phyloP scores from a whole-genome alignment of 1,140 invertebrate species.

The Planococcus citri region DNA sequence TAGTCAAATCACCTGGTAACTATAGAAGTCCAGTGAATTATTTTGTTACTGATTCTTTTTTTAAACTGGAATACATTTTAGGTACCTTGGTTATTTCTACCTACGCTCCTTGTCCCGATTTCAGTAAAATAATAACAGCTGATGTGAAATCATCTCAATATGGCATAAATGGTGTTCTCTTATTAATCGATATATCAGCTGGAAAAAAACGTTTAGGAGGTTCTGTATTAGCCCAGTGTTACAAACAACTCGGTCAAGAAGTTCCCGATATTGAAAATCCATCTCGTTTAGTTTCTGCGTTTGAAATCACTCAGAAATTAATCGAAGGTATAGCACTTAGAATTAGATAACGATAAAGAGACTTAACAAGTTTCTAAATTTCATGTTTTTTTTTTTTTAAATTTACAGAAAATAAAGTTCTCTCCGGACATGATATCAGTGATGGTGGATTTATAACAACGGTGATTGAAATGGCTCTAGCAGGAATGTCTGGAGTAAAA shows the following conservation, averaged over 20 bases:
- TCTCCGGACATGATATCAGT: slow-evolving; percentile 91
- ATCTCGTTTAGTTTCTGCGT: slow-evolving; percentile 52
- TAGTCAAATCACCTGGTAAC: slow-evolving; percentile 69
- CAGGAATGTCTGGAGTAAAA: slow-evolving; percentile 66
- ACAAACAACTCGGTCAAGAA: slow-evolving; percentile 66
- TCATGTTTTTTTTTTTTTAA: slow-evolving; percentile 19
- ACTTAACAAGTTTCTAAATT: no score
- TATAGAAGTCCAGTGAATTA: slow-evolving; percentile 11
- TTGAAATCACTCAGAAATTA: slow-evolving; percentile 69
- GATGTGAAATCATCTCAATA: slow-evolving; percentile 62
- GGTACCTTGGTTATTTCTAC: slow-evolving; percentile 85
- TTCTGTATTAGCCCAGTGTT: slow-evolving; percentile 82
- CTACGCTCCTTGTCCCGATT: slow-evolving; percentile 86
- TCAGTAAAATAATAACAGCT: slow-evolving; percentile 71
- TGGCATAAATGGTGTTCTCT: slow-evolving; percentile 38
- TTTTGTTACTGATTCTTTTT: not conserved
- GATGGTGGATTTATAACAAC: slow-evolving; percentile 88
- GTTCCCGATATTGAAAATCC: slow-evolving; percentile 67
- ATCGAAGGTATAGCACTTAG: slow-evolving; percentile 47
- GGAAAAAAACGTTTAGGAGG: slow-evolving; percentile 66
- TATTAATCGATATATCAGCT: slow-evolving; percentile 56
- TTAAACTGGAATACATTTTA: slow-evolving; percentile 25
- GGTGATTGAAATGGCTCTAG: slow-evolving; percentile 90
- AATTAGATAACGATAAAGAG: no score
- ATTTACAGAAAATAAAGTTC: slow-evolving; percentile 49